Conservation (phyloP, 2,113 vertebrate genomes). For the Galeopterus variegatus region DNA sequence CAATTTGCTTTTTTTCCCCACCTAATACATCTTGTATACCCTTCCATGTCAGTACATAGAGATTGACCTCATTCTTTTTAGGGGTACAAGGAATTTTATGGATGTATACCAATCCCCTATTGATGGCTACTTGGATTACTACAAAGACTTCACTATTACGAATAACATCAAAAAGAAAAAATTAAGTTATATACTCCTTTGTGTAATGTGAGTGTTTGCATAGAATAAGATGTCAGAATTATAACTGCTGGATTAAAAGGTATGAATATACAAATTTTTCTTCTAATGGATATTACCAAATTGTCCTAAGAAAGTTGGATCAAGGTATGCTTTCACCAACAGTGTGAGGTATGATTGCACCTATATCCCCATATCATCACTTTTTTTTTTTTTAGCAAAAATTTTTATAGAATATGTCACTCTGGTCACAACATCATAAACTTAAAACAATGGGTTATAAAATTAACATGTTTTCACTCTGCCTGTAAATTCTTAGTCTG, state of each 20-base stretch:
- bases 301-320: neutral
- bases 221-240: slow-evolving; percentile 56
- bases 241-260: slow-evolving; percentile 40
- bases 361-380: slow-evolving; percentile 6
- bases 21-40: neutral
- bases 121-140: slow-evolving; percentile 36
- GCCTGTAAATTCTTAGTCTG: slow-evolving; percentile 60
- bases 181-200: slow-evolving; percentile 18
- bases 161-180: slow-evolving; percentile 28
- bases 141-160: slow-evolving; percentile 57
- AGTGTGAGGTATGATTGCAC: neutral
- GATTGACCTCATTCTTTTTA: slow-evolving; percentile 27
- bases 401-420: slow-evolving; percentile 64
- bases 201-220: slow-evolving; percentile 26
- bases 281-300: slow-evolving; percentile 35
- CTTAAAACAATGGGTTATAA: slow-evolving; percentile 62
- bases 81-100: slow-evolving; percentile 23
- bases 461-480: slow-evolving; percentile 57
- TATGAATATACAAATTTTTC: slow-evolving; percentile 33
- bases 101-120: neutral
- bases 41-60: slow-evolving; percentile 8
- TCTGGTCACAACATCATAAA: slow-evolving; percentile 50
- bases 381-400: slow-evolving; percentile 63
- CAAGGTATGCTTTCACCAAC: neutral
- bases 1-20: slow-evolving; percentile 45